Evolutionary conservation across 2,113 vertebrate species (phyloP).

Genomic region (Megaceryle maxima): DNA sequence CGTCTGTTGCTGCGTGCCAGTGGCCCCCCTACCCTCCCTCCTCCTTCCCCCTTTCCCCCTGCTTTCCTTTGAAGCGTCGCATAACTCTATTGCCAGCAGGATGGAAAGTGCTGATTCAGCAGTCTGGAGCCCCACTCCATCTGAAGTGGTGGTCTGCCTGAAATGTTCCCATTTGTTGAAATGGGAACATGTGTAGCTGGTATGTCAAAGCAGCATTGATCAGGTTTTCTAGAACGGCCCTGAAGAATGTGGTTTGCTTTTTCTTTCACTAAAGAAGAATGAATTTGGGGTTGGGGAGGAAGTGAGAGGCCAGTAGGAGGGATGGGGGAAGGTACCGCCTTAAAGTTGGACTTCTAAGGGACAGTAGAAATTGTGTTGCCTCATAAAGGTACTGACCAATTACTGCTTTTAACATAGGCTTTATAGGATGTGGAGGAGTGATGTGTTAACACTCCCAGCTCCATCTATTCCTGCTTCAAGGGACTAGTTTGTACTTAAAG

Average conservation of each 20-base stretch:
- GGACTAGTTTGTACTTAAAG: background rate
- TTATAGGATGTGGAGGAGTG: background rate
- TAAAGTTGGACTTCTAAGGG: background rate
- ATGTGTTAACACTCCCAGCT: background rate
- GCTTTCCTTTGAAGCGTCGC: conserved; percentile 36
- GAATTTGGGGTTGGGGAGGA: background rate
- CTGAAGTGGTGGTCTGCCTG: conserved; percentile 56
- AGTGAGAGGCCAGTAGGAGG: background rate
- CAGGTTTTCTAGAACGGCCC: background rate
- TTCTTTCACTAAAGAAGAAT: background rate
- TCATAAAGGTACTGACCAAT: background rate
- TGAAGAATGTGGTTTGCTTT: background rate
- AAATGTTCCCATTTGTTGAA: conserved; percentile 16
- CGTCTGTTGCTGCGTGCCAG: conserved; percentile 24
- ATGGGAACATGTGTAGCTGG: conserved; percentile 48
- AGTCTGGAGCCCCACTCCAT: conserved; percentile 52
- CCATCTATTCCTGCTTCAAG: background rate
- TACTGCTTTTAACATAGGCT: background rate
- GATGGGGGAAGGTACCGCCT: background rate
- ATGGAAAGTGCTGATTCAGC: conserved; percentile 76
- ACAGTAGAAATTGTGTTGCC: background rate
- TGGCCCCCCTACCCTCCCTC: too few species aligned
- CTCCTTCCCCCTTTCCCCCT: background rate
- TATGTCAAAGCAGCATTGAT: conserved; percentile 16
- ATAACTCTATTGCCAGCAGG: conserved; percentile 16